Evolutionary conservation across 2,888 invertebrate genomes (phyloP), one percentile per base, ranked within the genome.

Genomic region (Nebria salina): DNA sequence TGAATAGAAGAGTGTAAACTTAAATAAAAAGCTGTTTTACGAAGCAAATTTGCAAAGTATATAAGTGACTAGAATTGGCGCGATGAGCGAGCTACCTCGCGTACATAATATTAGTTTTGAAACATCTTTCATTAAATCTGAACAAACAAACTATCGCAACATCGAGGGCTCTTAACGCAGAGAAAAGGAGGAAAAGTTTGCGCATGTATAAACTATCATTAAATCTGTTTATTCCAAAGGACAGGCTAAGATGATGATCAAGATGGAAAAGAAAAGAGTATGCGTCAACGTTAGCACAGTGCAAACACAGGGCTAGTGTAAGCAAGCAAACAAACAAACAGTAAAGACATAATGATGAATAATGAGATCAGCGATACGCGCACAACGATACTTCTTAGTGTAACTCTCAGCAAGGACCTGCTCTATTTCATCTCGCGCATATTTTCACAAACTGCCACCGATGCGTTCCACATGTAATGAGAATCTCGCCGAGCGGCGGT

Each of bases 321-420:
- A 34, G 11, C 25, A 34, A 70, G 13, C 25, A 76, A 76, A 65
- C 75, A 76, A 76, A 54, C 73, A n/a, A 78, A 65, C 54, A 65
- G 72, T 72, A 72, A 78, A 78, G 78, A 78, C 78, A 65, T 78
- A 78, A 78, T 78, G 78, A 73, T 78, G 78, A 78, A 78, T 78
- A 78, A 78, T 78, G 73, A 72, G 73, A 78, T 78, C 54, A 73
- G 65, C 8, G 72, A 72, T 77, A 72, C 77, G 54, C 54, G 54
- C 43, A 76, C 68, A 54, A 54, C 54, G 8, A 54, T 13, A 54
- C 54, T 54, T 11, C 54, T 54, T 54, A 54, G 34, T 34, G 34
- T 54, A 54, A 54, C 54, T 54, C 54, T 54, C 7, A 54, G 54
- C 54, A 13, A 8, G 2, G 13, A 8, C 54, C 54, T 54, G 0